Base-by-base conservation (phyloP, 2,888 invertebrate genomes). In the Lasiommata megera region DNA sequence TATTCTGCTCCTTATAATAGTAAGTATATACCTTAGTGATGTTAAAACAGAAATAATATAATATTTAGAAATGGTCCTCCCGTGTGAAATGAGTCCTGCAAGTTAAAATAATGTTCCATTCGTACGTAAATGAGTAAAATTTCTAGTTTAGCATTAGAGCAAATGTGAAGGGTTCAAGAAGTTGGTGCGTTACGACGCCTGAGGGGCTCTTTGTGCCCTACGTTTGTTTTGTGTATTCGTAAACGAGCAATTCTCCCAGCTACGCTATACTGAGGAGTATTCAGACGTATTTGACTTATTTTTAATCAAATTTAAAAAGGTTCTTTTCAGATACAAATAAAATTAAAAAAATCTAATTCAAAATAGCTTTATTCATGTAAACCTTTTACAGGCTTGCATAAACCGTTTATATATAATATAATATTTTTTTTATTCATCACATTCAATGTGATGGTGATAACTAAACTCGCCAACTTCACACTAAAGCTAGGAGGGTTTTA, bases 61-160 rank as follows among this genome's bases (percentile, higher is more conserved):
- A 31, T 1, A 16, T 46, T 11, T 46, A 23, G 18, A 9, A 53
- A 52, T 53, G 14, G 23, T 36, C 6, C 44, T 53, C 43, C 6
- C 36, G 44, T 36, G 43, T 23, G 12, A 23, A 56, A 61, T 56
- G 40, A 18, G 46, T 38, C 41, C 56, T 16, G 43, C 36, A 52
- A 52, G 36, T 57, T 62, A 43, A 60, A 62, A 52, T 62, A 52
- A 60, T 38, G 43, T 34, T 12, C 40, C 54, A 54, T 60, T 60
- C 51, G 50, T 57, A 52, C 55, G 58, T 38, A 62, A 62, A 62
- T 60, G 56, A 51, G 56, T 41, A 38, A 62, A 60, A 60, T 60
- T 62, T 60, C 60, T 60, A 59, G 56, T 62, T 56, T 52, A 55
- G 55, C 52, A 55, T 58, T 18, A 48, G 54, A 61, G 58, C 46